Evolutionary conservation across 2,113 vertebrate species (phyloP).

Genomic region (Mixornis gularis): DNA sequence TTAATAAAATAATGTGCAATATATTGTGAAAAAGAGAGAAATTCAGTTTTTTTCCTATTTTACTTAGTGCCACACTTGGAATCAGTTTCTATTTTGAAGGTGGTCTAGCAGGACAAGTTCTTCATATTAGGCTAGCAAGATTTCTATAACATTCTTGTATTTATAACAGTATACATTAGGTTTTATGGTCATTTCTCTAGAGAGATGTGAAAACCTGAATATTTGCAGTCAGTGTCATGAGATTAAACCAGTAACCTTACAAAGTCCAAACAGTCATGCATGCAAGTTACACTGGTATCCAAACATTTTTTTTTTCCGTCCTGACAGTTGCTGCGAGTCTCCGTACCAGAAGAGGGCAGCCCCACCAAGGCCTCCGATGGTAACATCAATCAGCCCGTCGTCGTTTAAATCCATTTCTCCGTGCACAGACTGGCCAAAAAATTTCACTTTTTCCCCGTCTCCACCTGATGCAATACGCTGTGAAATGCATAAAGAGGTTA

Average conservation of each 20-base stretch:
- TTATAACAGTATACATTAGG: background rate
- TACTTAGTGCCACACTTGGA: background rate
- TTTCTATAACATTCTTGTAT: background rate
- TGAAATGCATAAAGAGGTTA: background rate
- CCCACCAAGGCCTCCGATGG: conserved; percentile 93
- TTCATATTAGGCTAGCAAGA: background rate
- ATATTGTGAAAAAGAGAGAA: background rate
- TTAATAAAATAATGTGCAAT: background rate
- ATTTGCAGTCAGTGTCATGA: background rate
- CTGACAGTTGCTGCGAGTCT: background rate
- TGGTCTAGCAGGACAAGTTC: background rate
- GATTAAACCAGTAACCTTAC: background rate
- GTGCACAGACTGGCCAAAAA: conserved; percentile 96
- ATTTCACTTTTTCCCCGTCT: conserved; percentile 87
- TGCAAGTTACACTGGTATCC: background rate
- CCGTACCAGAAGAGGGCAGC: conserved; percentile 93
- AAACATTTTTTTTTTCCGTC: background rate
- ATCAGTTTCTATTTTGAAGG: background rate
- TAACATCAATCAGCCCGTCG: conserved; percentile 91
- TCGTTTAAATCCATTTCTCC: conserved; percentile 94
- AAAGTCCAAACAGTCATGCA: background rate
- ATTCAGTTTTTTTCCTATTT: fast-evolving
- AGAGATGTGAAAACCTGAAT: background rate
- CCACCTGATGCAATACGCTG: conserved; percentile 91
- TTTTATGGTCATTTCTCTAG: background rate